Evolutionary conservation across 2,113 vertebrate species (phyloP).

Genomic region (Anguilla japonica): DNA sequence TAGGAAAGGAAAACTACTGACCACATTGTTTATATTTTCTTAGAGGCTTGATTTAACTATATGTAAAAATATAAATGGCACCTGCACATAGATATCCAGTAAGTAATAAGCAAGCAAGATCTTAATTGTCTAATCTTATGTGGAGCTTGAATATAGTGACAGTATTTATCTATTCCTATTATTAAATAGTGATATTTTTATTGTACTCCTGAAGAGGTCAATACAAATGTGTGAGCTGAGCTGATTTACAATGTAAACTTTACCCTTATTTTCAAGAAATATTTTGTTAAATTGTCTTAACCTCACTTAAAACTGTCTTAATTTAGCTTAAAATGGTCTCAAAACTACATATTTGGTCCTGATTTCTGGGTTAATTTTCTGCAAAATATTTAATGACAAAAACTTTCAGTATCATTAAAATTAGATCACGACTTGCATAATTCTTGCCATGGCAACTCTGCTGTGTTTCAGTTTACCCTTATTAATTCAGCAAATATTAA

Average conservation of each 20-base stretch:
- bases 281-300: too few species aligned
- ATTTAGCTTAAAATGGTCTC: too few species aligned
- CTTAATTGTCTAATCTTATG: too few species aligned
- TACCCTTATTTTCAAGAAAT: neutral
- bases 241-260: neutral
- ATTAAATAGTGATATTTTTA: too few species aligned
- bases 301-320: too few species aligned
- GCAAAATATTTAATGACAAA: neutral
- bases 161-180: too few species aligned
- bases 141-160: too few species aligned
- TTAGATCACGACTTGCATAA: neutral
- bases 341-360: too few species aligned
- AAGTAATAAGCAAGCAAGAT: neutral
- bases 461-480: neutral
- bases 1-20: neutral
- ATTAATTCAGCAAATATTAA: neutral
- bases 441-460: neutral
- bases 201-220: too few species aligned
- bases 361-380: neutral
- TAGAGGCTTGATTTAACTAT: neutral
- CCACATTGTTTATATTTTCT: neutral
- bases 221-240: too few species aligned
- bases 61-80: neutral
- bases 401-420: neutral
- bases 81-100: neutral